Evolutionary conservation across 2,888 invertebrate species (phyloP), one percentile per base, ranked within the genome.

Genomic region (Kryphioiulus occultus): DNA sequence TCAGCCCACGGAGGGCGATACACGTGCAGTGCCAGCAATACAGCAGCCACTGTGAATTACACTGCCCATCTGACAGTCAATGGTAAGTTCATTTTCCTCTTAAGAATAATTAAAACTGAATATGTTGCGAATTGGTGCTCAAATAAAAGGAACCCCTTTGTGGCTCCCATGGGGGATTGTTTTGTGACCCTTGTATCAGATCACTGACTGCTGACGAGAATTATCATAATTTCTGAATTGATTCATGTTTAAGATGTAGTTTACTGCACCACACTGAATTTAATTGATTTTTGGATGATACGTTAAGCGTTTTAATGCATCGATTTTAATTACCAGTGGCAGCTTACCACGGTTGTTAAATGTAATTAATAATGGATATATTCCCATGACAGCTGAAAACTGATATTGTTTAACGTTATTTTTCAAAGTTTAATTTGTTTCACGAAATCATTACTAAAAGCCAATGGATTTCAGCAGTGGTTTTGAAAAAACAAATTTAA

Each of bases 11-110:
- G 88, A 42, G 90, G 90, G 47, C 89, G 89, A 84, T 91, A 91
- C 89, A 96, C 97, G n/a, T 97, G 97, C 92, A 95, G 96, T 87
- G 96, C 96, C n/a, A 95, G 95, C 86, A 97, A 97, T 92, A 94
- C 96, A 35, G 97, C 97, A 19, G 97, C 96, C 17, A 94, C 94
- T 5, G 96, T 96, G 91, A 93, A 94, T 89, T 95, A 95, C 91
- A 95, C 95, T 12, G 95, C 96, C 88, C 95, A 96, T 39, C 93
- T 96, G 5, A 96, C 96, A 22, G 96, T 96, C 22, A 96, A 96
- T 92, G 96, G 95, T 95, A 93, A 93, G 91, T 86, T 30, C 26
- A n/a, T n/a, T n/a, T n/a, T n/a, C 42, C 9, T 15, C 42, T 9
- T 15, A 15, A 42, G 42, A 9, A 15, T 42, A 42, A 42, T 42